Evolutionary conservation across 2,797 vertebrate genomes (phyloP).

Genomic region (Sebastes ruberrimus): DNA sequence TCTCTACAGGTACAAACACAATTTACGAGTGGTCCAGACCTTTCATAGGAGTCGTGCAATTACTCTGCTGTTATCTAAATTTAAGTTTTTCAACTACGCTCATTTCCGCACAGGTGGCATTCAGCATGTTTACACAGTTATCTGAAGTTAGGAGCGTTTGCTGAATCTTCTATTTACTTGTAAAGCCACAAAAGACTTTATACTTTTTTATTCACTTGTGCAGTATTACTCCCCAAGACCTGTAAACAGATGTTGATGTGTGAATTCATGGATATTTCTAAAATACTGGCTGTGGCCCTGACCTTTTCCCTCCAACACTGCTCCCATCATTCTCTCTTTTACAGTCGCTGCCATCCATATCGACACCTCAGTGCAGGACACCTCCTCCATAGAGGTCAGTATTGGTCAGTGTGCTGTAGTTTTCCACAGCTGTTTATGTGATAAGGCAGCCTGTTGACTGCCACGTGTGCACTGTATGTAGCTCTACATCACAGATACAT

Average conservation of each 20-base stretch:
- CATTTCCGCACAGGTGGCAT: too few relatives aligned
- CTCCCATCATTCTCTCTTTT: background rate
- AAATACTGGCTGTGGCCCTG: background rate
- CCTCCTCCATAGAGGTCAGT: slow-evolving; percentile 35
- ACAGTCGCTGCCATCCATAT: background rate
- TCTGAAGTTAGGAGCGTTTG: too few relatives aligned
- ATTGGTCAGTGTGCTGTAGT: slow-evolving; percentile 63
- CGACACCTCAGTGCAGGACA: background rate
- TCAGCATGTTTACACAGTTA: too few relatives aligned
- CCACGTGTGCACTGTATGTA: background rate
- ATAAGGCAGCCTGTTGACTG: background rate
- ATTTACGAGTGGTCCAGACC: background rate
- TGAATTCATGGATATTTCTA: background rate
- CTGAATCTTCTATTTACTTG: too few relatives aligned
- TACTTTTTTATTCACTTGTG: too few relatives aligned
- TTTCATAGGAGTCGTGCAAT: background rate
- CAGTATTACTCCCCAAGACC: too few relatives aligned
- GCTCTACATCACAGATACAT: background rate
- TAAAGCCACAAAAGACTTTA: too few relatives aligned
- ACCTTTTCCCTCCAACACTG: background rate
- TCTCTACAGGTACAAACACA: too few relatives aligned
- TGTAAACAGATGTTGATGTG: too few relatives aligned
- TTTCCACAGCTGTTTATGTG: slow-evolving; percentile 42
- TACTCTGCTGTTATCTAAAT: too few relatives aligned
- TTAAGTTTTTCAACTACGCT: too few relatives aligned